Conservation (phyloP, 1,140 invertebrate species). For the Pseudomyrmex flavicornis region DNA sequence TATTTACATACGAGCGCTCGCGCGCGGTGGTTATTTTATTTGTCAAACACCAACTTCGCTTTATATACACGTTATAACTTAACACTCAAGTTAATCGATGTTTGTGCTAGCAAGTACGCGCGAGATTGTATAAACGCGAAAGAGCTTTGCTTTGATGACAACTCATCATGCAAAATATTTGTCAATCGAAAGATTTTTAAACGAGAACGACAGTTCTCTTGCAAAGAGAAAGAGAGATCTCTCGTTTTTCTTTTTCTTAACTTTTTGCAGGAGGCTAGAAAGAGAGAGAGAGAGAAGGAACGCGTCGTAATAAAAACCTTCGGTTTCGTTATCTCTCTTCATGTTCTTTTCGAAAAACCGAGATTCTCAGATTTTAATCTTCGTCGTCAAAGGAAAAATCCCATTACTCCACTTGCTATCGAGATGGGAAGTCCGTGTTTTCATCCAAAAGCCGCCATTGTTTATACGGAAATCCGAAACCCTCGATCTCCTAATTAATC, state of each 20-base stretch:
- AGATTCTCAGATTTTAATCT: slow-evolving; percentile 43
- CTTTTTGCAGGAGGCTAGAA: too few species aligned
- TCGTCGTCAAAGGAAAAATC: slow-evolving; percentile 19
- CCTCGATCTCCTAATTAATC: slow-evolving; percentile 71
- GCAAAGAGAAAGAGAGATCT: too few species aligned
- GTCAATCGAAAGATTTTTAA: too few species aligned
- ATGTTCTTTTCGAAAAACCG: neutral
- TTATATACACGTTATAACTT: neutral
- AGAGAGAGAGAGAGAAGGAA: too few species aligned
- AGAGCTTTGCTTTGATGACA: too few species aligned
- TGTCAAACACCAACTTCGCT: too few species aligned
- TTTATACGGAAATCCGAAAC: slow-evolving; percentile 56
- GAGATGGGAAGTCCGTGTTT: neutral
- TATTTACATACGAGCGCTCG: neutral
- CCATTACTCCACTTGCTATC: slow-evolving; percentile 33
- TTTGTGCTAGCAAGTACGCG: too few species aligned
- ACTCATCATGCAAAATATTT: too few species aligned
- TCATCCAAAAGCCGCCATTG: slow-evolving; percentile 44
- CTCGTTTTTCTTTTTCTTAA: too few species aligned
- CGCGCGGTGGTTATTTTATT: too few species aligned
- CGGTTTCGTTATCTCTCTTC: neutral
- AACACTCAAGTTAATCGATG: neutral
- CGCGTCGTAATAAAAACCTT: neutral
- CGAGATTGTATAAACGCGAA: too few species aligned
- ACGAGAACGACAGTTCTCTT: too few species aligned